Conservation (phyloP, 1,140 invertebrate species). For the Asobara japonica region DNA sequence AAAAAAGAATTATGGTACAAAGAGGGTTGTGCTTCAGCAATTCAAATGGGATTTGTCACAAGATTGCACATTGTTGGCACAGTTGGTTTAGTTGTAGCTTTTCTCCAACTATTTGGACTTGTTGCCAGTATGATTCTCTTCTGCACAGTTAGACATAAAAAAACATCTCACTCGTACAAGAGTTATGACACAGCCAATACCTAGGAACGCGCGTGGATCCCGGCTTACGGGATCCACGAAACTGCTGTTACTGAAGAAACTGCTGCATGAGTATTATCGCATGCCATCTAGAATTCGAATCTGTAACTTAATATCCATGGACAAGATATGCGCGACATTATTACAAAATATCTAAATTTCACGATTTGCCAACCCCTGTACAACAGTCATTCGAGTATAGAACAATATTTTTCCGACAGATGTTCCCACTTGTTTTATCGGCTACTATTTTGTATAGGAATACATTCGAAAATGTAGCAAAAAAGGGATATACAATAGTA, state of each 20-base stretch:
- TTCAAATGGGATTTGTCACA: conserved; percentile 76
- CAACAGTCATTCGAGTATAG: too few species aligned
- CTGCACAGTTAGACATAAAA: conserved; percentile 78
- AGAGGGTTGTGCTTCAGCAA: conserved; percentile 75
- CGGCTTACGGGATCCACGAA: conserved; percentile 42
- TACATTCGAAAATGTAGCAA: neutral
- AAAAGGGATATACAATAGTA: too few species aligned
- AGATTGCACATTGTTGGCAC: conserved; percentile 77
- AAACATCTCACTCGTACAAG: conserved; percentile 75
- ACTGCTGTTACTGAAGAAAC: conserved; percentile 35
- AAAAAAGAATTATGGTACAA: conserved; percentile 73
- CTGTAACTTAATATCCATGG: too few species aligned
- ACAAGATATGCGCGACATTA: too few species aligned
- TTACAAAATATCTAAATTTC: too few species aligned
- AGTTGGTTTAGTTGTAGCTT: conserved; percentile 77
- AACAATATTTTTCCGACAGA: too few species aligned
- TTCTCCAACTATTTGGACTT: conserved; percentile 76
- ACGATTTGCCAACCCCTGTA: too few species aligned
- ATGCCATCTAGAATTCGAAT: neutral
- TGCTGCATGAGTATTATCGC: conserved; percentile 24
- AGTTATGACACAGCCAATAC: conserved; percentile 73
- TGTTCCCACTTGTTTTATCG: too few species aligned
- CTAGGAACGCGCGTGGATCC: conserved; percentile 53
- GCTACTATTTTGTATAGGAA: too few species aligned
- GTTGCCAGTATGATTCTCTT: conserved; percentile 81